Conservation (phyloP, 2,113 vertebrate genomes). For the Phalacrocorax aristotelis region DNA sequence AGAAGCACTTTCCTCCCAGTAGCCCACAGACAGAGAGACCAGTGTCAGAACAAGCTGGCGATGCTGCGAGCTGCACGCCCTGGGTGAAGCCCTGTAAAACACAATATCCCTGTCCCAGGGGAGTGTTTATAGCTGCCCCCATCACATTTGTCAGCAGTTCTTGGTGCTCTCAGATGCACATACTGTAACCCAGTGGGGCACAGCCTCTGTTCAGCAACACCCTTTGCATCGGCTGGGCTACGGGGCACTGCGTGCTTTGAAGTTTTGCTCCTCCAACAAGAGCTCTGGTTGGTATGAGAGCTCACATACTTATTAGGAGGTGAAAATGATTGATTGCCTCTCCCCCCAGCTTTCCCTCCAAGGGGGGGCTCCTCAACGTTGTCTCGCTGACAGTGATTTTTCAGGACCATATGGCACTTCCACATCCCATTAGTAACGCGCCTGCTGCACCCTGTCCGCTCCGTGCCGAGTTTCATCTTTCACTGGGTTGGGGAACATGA, state of each 20-base stretch:
- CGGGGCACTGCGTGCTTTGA: slow-evolving; percentile 27
- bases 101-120: background rate
- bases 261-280: slow-evolving; percentile 34
- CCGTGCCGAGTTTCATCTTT: background rate
- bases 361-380: background rate
- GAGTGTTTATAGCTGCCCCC: background rate
- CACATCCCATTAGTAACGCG: slow-evolving; percentile 37
- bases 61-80: background rate
- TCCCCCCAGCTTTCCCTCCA: background rate
- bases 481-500: background rate
- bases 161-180: background rate
- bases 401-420: slow-evolving; percentile 58
- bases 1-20: accelerated
- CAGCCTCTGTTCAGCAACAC: background rate
- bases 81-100: background rate
- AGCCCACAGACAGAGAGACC: background rate
- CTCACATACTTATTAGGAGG: slow-evolving; percentile 39
- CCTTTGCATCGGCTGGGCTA: background rate
- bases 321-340: slow-evolving; percentile 65
- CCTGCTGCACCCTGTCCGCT: background rate
- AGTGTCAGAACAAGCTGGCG: accelerated
- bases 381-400: slow-evolving; percentile 62
- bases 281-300: background rate
- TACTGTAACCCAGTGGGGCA: background rate
- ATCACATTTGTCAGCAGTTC: background rate